These are phyloP conservation scores for Sminthurinus signatus DNA, from an alignment of 1,140 invertebrate genomes.

Conservation along the genomic window DNA sequence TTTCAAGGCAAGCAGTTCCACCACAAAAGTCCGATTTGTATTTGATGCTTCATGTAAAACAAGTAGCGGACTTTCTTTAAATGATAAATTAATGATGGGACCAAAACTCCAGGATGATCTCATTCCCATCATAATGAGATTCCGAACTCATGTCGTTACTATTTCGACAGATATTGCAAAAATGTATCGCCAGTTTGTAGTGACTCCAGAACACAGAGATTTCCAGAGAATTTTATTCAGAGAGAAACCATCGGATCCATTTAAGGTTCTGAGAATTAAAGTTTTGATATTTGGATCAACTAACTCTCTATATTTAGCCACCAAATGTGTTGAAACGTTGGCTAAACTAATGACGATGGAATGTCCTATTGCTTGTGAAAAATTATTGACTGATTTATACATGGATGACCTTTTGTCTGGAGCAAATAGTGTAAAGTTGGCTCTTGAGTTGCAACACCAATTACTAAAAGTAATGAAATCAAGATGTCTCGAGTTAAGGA, in stretches of 20 bases:
- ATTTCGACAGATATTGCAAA: constrained; percentile 42
- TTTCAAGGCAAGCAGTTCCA: too few relatives aligned
- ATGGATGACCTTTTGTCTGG: constrained; percentile 10
- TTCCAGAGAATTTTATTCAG: constrained; percentile 47
- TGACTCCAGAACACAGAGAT: constrained; percentile 14
- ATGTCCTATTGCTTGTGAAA: not conserved
- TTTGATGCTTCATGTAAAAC: too few relatives aligned
- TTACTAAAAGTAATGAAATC: constrained; percentile 43
- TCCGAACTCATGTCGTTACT: too few relatives aligned
- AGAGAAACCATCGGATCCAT: constrained; percentile 23
- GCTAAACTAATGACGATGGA: constrained; percentile 41
- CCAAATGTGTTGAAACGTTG: too few relatives aligned
- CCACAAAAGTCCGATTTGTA: too few relatives aligned
- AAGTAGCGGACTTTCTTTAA: too few relatives aligned
- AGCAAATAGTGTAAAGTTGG: constrained; percentile 8
- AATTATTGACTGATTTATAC: not conserved
- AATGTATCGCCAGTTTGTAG: constrained; percentile 39
- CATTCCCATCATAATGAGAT: too few relatives aligned
- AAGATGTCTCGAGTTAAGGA: constrained; percentile 11
- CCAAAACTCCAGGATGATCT: too few relatives aligned
- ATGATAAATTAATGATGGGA: too few relatives aligned
- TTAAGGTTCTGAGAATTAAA: constrained; percentile 37
- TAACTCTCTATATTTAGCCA: constrained; percentile 42
- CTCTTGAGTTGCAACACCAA: constrained; percentile 25
- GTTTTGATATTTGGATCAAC: constrained; percentile 45